These are phyloP conservation scores for Cistogaster globosa DNA, from an alignment of 2,888 invertebrate genomes.

Conservation along the genomic window DNA sequence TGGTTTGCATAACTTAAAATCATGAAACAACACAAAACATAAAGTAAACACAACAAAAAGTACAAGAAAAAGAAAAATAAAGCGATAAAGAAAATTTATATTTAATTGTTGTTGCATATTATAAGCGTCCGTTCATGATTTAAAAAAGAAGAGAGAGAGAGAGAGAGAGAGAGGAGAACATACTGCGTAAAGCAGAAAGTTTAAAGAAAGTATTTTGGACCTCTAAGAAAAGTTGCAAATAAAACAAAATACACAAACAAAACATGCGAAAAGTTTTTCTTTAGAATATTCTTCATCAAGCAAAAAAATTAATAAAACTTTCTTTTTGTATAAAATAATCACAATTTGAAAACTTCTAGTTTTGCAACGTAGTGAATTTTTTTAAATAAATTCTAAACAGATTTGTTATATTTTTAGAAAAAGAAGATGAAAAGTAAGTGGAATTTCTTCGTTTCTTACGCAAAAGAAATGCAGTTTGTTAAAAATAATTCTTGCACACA, in stretches of 20 bases:
- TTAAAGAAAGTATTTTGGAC: constrained; percentile 25
- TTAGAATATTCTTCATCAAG: constrained; percentile 22
- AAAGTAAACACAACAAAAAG: constrained; percentile 35
- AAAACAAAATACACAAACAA: background rate
- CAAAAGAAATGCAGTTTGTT: too few species aligned
- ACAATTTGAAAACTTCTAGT: too few species aligned
- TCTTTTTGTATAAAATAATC: constrained; percentile 26
- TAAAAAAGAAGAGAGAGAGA: constrained; percentile 8
- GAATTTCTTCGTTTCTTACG: too few species aligned
- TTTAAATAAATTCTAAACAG: too few species aligned
- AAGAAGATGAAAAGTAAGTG: too few species aligned
- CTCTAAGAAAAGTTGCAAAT: background rate
- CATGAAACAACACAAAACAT: constrained; percentile 52
- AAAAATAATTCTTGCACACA: too few species aligned
- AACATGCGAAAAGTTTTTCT: background rate
- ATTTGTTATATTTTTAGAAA: too few species aligned
- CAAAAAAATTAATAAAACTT: constrained; percentile 46
- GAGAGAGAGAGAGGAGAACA: background rate
- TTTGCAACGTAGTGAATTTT: too few species aligned
- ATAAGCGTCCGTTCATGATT: constrained; percentile 46
- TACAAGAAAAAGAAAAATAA: constrained; percentile 17
- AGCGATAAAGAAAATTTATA: background rate
- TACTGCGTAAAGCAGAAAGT: constrained; percentile 3
- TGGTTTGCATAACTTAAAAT: constrained; percentile 58
- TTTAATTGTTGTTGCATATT: constrained; percentile 52